Conservation (phyloP, 2,888 invertebrate species). For the Hetaerina titia region DNA sequence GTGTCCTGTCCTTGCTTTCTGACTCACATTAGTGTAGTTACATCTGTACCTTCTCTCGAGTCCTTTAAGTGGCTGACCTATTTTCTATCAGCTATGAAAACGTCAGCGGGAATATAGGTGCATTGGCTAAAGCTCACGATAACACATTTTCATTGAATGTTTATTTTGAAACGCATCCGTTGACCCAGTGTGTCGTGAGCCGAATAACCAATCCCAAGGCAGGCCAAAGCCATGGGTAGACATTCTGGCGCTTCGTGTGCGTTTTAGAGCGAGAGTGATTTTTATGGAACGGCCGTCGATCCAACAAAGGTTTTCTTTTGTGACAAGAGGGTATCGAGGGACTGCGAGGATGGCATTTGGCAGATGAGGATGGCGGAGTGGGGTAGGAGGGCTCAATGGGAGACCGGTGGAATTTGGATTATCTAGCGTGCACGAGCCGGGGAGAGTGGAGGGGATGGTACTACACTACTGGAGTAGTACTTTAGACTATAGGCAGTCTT, state of each 20-base stretch:
- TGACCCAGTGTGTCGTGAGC: background rate
- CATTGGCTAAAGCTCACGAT: background rate
- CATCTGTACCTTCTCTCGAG: background rate
- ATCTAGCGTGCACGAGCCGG: background rate
- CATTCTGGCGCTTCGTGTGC: background rate
- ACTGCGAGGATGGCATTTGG: background rate
- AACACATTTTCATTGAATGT: background rate
- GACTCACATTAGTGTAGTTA: background rate
- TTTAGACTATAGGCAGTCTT: too few relatives aligned
- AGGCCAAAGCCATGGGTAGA: background rate
- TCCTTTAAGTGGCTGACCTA: background rate
- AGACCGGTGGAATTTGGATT: background rate
- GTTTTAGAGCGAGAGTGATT: background rate
- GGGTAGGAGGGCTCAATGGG: background rate
- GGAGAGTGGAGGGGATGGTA: too few relatives aligned
- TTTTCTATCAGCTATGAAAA: background rate
- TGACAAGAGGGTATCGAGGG: background rate
- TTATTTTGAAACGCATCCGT: slow-evolving; percentile 8
- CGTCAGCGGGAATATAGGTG: background rate
- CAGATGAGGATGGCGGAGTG: background rate
- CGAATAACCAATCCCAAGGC: background rate
- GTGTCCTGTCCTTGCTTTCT: background rate
- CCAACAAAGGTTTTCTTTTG: background rate
- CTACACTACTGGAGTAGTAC: too few relatives aligned
- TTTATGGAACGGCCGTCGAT: background rate